A percentile compares a stretch with the other conserved stretches of the same genome.
Evolutionary conservation across 2,113 vertebrate species (phyloP).

Genomic region (Serilophus lunatus): DNA sequence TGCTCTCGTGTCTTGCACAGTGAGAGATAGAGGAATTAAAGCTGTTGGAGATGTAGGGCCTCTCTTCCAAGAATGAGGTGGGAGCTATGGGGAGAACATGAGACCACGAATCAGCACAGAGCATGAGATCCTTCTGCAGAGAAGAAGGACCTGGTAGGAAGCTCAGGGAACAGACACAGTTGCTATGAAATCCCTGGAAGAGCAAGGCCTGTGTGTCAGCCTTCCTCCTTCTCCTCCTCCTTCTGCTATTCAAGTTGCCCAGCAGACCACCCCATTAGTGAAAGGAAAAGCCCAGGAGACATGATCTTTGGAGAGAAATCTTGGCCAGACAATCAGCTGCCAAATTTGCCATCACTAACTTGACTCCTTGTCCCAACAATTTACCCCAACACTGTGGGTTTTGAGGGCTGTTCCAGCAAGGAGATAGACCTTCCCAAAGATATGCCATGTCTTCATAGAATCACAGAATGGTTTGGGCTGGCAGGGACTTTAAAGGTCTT

Average conservation of each 20-base stretch:
- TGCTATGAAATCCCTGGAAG: background rate
- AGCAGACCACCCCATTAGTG: background rate
- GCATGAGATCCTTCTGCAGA: background rate
- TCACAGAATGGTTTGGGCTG: background rate
- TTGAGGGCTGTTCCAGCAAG: background rate
- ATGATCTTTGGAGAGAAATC: background rate
- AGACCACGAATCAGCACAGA: background rate
- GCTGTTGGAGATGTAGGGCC: background rate
- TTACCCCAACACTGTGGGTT: background rate
- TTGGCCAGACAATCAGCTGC: background rate
- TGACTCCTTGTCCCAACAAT: background rate
- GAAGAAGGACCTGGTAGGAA: background rate
- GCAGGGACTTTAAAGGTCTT: background rate
- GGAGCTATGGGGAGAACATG: background rate
- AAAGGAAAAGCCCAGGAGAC: background rate
- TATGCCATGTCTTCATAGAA: background rate
- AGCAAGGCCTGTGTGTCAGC: background rate
- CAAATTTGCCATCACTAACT: background rate
- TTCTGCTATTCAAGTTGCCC: background rate
- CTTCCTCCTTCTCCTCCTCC: background rate
- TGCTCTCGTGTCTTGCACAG: accelerated
- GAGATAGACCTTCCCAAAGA: background rate
- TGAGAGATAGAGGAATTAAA: background rate
- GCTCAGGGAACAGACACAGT: background rate
- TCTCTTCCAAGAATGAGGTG: background rate